Evolutionary conservation across 2,888 invertebrate genomes (phyloP), one percentile per base, ranked within the genome.

Genomic region (Drosophila nigritarsus): DNA sequence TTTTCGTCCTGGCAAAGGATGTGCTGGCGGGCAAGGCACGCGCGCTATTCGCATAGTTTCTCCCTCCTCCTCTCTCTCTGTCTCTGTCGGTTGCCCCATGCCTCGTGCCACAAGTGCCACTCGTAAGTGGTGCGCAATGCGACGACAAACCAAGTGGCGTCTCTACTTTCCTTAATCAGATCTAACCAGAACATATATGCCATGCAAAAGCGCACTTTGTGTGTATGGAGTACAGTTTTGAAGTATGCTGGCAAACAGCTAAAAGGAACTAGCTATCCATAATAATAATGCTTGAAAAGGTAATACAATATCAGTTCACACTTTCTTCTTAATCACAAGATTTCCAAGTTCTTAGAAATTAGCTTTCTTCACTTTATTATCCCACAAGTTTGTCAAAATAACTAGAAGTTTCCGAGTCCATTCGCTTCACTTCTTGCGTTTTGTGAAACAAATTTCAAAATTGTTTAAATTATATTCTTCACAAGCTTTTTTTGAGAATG

Each of bases 1-100:
- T 24, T 45, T 45, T 24, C 82, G 86, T 74, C 76, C 83, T 68
- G 76, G 76, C 77, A 74, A 84, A 87, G 85, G 80, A 84, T 77
- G 68, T 81, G 76, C 62, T 51, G 56, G 40, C 15, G 34, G 55
- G 49, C 32, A 36, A 67, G 74, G 75, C 82, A 82, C 82, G 82
- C 73, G 72, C 69, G 60, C 36, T 59, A 24, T 56, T 58, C 58
- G 49, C 73, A 72, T 83, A 83, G 86, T 86, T 84, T 78, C 32
- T 80, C 24, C 18, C 24, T 18, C 34, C 18, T 34, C 13, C 7
- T 13, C 20, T 45, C 13, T 20, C 7, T 13, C 1, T 15, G 9
- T 42, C 42, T 11, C 20, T 20, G 45, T 24, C 45, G 15, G 20
- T 15, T 68, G 62, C 60, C 59, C 42, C 49, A 62, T 72, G 74